Percentiles rank a stretch among this genome's conserved stretches.
phyloP scores from a whole-genome alignment of 1,140 invertebrate species.

The Diorhabda carinulata region DNA sequence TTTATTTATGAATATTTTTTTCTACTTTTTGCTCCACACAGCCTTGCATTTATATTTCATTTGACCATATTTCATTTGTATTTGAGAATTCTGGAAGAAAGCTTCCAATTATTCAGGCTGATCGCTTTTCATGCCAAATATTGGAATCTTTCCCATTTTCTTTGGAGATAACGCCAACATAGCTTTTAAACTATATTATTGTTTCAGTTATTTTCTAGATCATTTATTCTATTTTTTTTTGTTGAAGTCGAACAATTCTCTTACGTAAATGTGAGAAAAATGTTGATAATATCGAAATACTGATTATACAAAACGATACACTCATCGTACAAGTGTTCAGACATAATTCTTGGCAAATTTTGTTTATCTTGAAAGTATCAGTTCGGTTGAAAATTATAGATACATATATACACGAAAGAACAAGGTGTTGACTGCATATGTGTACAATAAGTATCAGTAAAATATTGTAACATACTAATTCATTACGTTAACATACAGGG shows the following conservation, averaged over 20 bases:
- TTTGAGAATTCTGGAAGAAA: neutral
- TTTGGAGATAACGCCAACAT: neutral
- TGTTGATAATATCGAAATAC: too few relatives aligned
- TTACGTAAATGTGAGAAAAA: neutral
- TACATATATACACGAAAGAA: too few relatives aligned
- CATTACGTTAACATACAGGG: too few relatives aligned
- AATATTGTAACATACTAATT: too few relatives aligned
- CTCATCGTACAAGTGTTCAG: too few relatives aligned
- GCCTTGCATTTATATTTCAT: neutral
- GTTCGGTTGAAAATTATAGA: too few relatives aligned
- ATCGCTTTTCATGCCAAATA: neutral
- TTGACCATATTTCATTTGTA: slow-evolving; percentile 1
- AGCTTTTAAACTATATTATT: neutral
- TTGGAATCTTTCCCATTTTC: neutral
- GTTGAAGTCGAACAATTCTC: neutral
- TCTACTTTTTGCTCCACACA: neutral
- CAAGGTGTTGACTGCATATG: too few relatives aligned
- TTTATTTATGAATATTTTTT: neutral
- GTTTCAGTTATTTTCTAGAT: neutral
- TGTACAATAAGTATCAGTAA: too few relatives aligned
- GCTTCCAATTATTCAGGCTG: neutral
- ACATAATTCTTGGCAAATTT: too few relatives aligned
- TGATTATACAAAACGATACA: too few relatives aligned
- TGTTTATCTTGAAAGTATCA: too few relatives aligned
- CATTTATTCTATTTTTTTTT: neutral